phyloP scores from a whole-genome alignment of 2,797 vertebrate genomes.

The Fringilla coelebs region DNA sequence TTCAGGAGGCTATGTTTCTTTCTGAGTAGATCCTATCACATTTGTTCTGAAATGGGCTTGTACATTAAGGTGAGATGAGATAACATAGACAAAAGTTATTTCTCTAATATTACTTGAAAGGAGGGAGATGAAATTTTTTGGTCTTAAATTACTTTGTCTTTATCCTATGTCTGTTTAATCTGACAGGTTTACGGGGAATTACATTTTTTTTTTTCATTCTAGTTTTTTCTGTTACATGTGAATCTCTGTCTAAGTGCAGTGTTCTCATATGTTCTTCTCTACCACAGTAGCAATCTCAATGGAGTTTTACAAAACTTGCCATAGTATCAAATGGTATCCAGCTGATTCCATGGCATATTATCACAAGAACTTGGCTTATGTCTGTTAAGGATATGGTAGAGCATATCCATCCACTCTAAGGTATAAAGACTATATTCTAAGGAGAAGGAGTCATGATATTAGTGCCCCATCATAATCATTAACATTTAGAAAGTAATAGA shows the following conservation, averaged over 20 bases:
- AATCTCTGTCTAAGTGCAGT: background rate
- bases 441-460: background rate
- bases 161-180: background rate
- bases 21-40: background rate
- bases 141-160: background rate
- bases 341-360: background rate
- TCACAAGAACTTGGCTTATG: background rate
- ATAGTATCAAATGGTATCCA: background rate
- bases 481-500: background rate
- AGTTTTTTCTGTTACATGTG: background rate
- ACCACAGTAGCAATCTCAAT: background rate
- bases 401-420: background rate
- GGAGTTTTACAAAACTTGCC: background rate
- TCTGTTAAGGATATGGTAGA: background rate
- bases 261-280: background rate
- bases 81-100: background rate
- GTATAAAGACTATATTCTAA: background rate
- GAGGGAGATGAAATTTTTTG: background rate
- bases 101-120: background rate
- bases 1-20: background rate
- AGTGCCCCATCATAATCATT: accelerated
- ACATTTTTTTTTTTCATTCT: background rate
- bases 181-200: background rate
- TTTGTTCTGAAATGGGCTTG: background rate
- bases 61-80: background rate